These are phyloP conservation scores for Mungos mungo DNA, from an alignment of 2,113 vertebrate species.

Conservation along the genomic window DNA sequence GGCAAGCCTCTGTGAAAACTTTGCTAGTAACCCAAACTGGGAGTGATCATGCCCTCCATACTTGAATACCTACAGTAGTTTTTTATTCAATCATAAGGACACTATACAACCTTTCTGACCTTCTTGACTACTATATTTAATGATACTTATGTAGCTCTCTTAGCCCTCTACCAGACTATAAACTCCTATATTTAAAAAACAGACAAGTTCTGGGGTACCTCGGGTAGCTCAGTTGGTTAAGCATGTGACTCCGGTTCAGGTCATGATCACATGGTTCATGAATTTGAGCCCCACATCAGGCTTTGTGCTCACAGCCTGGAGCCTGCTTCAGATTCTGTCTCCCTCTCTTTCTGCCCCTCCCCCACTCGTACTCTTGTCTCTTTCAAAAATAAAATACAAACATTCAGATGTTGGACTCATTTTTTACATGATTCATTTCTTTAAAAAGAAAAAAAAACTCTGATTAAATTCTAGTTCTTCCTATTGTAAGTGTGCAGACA, in stretches of 20 bases:
- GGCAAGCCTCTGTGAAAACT: not conserved
- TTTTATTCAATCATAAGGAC: not conserved
- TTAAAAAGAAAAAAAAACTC: not conserved
- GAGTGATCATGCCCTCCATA: not conserved
- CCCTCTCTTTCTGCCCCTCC: too few species aligned
- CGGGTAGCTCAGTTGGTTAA: too few species aligned
- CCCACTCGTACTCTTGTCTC: too few species aligned
- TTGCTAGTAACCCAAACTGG: not conserved
- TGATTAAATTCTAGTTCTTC: constrained; percentile 27
- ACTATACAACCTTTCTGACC: not conserved
- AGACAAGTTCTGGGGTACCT: not conserved
- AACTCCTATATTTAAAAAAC: constrained; percentile 26
- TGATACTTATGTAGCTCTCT: not conserved
- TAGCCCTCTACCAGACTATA: not conserved
- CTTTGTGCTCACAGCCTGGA: too few species aligned
- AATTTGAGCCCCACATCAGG: too few species aligned
- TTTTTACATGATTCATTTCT: too few species aligned
- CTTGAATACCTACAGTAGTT: not conserved
- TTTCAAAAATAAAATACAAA: too few species aligned
- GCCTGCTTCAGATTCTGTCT: too few species aligned
- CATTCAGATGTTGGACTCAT: too few species aligned
- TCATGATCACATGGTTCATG: too few species aligned
- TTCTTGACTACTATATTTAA: not conserved
- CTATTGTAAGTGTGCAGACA: not conserved
- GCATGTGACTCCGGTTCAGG: too few species aligned